These are phyloP conservation scores for Nothoprocta perdicaria DNA, from an alignment of 2,113 vertebrate genomes.

Conservation along the genomic window DNA sequence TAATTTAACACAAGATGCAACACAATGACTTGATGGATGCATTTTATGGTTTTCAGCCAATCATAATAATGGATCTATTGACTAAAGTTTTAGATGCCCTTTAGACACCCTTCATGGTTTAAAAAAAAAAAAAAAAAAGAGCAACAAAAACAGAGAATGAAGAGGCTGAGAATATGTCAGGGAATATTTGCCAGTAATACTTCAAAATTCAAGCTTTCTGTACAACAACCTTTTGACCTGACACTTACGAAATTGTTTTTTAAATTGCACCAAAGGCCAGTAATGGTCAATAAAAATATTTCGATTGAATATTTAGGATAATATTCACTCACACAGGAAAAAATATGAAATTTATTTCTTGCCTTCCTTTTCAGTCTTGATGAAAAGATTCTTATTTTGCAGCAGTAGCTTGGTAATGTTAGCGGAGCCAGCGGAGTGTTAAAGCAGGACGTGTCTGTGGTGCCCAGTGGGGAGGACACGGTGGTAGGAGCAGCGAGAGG, in stretches of 20 bases:
- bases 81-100: slow-evolving; percentile 81
- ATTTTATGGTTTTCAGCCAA: slow-evolving; percentile 84
- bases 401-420: fast-evolving
- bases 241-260: background rate
- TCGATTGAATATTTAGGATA: background rate
- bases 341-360: background rate
- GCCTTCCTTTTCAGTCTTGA: background rate
- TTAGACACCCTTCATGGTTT: slow-evolving; percentile 76
- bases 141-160: slow-evolving; percentile 40
- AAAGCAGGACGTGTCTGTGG: fast-evolving
- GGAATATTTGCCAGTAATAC: slow-evolving; percentile 19
- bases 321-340: background rate
- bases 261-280: slow-evolving; percentile 1
- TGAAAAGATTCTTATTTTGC: background rate
- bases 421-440: background rate
- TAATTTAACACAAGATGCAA: slow-evolving; percentile 81
- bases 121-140: slow-evolving; percentile 31
- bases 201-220: slow-evolving; percentile 13
- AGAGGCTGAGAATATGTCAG: slow-evolving; percentile 54
- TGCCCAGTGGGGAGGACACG: background rate
- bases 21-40: slow-evolving; percentile 81
- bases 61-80: slow-evolving; percentile 85
- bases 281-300: slow-evolving; percentile 12
- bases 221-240: slow-evolving; percentile 12
- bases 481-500: background rate